phyloP scores from a whole-genome alignment of 1,140 invertebrate species.

The Meloidogyne chitwoodi region DNA sequence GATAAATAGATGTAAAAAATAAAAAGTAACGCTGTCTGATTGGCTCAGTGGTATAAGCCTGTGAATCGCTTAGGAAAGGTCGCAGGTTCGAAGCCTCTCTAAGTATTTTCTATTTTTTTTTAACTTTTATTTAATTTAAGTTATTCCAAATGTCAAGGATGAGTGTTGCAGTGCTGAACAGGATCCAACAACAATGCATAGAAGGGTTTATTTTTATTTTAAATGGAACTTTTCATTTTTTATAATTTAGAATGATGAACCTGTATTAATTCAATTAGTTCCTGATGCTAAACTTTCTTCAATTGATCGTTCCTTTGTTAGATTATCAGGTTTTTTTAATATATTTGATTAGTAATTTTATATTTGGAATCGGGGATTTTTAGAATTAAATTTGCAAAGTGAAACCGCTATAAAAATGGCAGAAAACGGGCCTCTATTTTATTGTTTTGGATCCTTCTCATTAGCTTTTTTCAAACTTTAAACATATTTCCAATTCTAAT shows the following conservation, averaged over 20 bases:
- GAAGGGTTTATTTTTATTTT: not conserved
- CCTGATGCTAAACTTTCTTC: conserved; percentile 18
- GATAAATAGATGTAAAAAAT: too few species aligned
- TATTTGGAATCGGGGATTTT: too few species aligned
- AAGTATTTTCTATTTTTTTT: too few species aligned
- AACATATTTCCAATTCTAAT: too few species aligned
- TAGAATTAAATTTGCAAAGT: not conserved
- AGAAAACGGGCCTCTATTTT: too few species aligned
- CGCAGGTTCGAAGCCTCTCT: too few species aligned
- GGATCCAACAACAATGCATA: conserved; percentile 27
- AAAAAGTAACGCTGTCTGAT: too few species aligned
- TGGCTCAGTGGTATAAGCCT: too few species aligned
- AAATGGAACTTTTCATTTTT: not conserved
- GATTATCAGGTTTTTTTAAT: conserved; percentile 40
- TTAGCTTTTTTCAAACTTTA: too few species aligned
- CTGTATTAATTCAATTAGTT: conserved; percentile 24
- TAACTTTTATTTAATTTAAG: not conserved
- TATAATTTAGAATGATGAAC: conserved; percentile 19
- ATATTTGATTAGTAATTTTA: not conserved
- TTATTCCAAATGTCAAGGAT: not conserved
- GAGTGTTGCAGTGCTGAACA: conserved; percentile 27
- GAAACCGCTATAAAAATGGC: not conserved
- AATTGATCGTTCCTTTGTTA: conserved; percentile 28
- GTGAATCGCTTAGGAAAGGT: too few species aligned
- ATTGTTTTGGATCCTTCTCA: too few species aligned